A percentile compares a stretch with the other conserved stretches of the same genome.
phyloP scores from a whole-genome alignment of 2,113 vertebrate species.

The Scartelaos histophorus region DNA sequence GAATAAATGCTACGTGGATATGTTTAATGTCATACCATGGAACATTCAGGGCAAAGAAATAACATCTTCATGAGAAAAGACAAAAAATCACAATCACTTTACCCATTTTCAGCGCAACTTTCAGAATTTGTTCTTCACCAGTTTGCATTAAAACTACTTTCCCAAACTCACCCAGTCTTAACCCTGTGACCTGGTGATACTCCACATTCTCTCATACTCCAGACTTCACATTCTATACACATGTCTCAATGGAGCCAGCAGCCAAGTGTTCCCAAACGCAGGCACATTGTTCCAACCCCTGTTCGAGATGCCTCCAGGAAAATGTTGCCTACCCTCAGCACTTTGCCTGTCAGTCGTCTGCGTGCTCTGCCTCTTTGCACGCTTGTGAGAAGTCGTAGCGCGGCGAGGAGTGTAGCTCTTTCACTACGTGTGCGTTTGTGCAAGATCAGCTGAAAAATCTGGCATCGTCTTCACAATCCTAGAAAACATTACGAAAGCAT shows the following conservation, averaged over 20 bases:
- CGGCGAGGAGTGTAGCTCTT: constrained; percentile 43
- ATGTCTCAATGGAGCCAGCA: not conserved
- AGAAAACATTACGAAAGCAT: constrained; percentile 23
- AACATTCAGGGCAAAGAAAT: too few species aligned
- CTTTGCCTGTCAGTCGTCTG: constrained; percentile 66
- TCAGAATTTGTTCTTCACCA: not conserved
- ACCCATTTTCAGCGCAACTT: too few species aligned
- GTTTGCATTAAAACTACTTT: not conserved
- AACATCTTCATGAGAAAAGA: too few species aligned
- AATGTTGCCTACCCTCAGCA: constrained; percentile 64
- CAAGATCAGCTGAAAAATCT: constrained; percentile 58
- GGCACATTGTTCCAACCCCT: constrained; percentile 21
- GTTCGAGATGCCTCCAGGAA: constrained; percentile 48
- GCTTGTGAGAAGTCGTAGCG: constrained; percentile 55
- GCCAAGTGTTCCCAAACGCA: constrained; percentile 12
- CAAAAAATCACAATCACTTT: too few species aligned
- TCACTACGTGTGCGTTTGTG: constrained; percentile 45
- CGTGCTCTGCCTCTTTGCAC: constrained; percentile 51
- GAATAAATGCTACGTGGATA: too few species aligned
- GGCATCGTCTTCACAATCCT: constrained; percentile 16
- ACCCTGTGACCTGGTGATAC: not conserved
- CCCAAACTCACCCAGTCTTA: not conserved
- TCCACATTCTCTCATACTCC: not conserved
- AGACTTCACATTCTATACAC: not conserved
- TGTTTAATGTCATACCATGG: too few species aligned